phyloP scores from a whole-genome alignment of 2,888 invertebrate species.

The Crepidodera aurea region DNA sequence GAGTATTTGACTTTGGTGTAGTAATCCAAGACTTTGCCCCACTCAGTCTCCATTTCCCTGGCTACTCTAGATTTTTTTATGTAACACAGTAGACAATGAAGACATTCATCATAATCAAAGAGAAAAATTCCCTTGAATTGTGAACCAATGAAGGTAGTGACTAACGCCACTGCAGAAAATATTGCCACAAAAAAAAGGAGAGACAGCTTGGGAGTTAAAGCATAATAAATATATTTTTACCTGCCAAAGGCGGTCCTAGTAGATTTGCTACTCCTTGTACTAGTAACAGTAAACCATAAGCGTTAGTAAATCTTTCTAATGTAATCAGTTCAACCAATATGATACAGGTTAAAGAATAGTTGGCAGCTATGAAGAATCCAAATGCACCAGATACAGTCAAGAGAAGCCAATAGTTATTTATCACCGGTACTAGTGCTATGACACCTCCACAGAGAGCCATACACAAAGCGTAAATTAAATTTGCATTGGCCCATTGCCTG shows the following conservation, averaged over 20 bases:
- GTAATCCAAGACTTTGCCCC: no score
- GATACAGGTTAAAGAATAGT: constrained; percentile 90
- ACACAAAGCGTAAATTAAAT: constrained; percentile 81
- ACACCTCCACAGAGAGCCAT: constrained; percentile 77
- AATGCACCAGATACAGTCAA: constrained; percentile 78
- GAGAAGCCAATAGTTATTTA: constrained; percentile 66
- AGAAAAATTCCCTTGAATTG: no score
- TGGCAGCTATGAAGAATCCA: constrained; percentile 90
- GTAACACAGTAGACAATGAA: no score
- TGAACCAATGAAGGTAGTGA: no score
- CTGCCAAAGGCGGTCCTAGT: constrained; percentile 88
- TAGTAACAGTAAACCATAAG: constrained; percentile 86
- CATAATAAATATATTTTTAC: constrained; percentile 65
- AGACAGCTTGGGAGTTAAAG: no score
- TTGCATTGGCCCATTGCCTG: constrained; percentile 77
- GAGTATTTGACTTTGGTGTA: no score
- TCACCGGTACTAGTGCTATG: constrained; percentile 72
- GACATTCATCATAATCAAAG: no score
- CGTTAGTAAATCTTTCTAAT: constrained; percentile 89
- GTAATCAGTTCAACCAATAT: constrained; percentile 89
- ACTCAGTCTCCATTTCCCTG: no score
- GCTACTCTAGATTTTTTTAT: no score
- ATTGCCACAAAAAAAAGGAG: no score
- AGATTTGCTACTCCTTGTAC: constrained; percentile 92
- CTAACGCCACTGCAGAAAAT: no score